A percentile compares a stretch with the other conserved stretches of the same genome.
Evolutionary conservation across 2,888 invertebrate species (phyloP).

Genomic region (Colletes collaris): DNA sequence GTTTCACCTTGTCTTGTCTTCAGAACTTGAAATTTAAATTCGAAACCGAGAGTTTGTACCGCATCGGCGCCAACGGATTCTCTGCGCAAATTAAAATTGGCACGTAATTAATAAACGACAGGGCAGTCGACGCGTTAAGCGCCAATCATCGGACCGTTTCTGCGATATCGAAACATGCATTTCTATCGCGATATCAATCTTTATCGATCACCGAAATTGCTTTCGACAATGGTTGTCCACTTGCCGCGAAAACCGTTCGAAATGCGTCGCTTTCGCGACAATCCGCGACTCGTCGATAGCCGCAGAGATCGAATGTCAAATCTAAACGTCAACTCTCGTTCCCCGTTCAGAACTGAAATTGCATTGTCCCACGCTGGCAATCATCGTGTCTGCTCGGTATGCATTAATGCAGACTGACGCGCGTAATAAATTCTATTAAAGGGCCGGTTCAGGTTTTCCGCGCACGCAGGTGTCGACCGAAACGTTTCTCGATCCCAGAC

Average conservation of each 20-base stretch:
- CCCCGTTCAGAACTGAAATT: slow-evolving; percentile 34
- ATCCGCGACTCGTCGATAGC: background rate
- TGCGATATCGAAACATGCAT: slow-evolving; percentile 22
- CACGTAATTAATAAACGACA: too few species aligned
- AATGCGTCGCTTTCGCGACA: slow-evolving; percentile 13
- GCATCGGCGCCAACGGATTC: too few species aligned
- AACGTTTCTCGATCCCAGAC: background rate
- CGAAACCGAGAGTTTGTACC: too few species aligned
- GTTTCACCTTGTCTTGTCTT: background rate
- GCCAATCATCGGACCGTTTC: slow-evolving; percentile 18
- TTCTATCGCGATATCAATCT: slow-evolving; percentile 43
- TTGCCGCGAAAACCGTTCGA: slow-evolving; percentile 45
- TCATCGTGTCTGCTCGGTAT: slow-evolving; percentile 36
- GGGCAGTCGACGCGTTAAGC: too few species aligned
- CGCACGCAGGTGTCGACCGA: background rate
- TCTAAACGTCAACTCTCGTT: slow-evolving; percentile 36
- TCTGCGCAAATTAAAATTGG: too few species aligned
- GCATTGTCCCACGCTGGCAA: slow-evolving; percentile 38
- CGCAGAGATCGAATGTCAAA: slow-evolving; percentile 29
- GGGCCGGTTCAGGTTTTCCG: slow-evolving; percentile 33
- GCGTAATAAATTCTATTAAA: slow-evolving; percentile 45
- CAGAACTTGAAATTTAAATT: too few species aligned
- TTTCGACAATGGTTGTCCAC: slow-evolving; percentile 34
- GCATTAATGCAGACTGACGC: slow-evolving; percentile 47
- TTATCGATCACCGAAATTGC: slow-evolving; percentile 51